phyloP scores from a whole-genome alignment of 2,797 vertebrate genomes.

The Xiphorhynchus erythropygius region DNA sequence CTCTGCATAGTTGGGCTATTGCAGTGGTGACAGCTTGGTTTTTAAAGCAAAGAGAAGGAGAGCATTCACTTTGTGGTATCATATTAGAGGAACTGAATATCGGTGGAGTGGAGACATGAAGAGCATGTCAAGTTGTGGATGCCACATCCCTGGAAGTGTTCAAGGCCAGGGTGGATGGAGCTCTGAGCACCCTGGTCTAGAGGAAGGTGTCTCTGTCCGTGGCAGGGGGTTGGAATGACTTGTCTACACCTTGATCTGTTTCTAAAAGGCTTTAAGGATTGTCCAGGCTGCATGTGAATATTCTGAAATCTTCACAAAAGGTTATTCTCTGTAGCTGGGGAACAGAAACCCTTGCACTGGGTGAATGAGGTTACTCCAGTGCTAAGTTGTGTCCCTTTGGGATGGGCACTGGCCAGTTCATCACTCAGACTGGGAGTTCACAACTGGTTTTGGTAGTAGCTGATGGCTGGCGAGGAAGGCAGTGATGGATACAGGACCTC shows the following conservation, averaged over 20 bases:
- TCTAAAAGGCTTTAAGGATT: background rate
- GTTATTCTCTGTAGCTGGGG: background rate
- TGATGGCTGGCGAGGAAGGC: background rate
- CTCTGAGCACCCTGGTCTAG: background rate
- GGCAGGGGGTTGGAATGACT: background rate
- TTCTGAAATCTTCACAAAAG: background rate
- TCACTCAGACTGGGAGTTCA: background rate
- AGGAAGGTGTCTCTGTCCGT: background rate
- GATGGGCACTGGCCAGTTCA: background rate
- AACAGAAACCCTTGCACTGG: background rate
- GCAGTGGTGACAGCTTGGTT: no score
- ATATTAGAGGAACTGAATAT: no score
- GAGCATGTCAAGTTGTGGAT: no score
- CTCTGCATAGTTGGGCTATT: no score
- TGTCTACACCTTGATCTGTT: background rate
- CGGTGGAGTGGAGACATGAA: no score
- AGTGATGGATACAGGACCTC: background rate
- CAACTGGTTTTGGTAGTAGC: background rate
- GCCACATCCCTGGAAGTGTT: no score
- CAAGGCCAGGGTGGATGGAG: background rate
- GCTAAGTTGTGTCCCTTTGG: accelerated
- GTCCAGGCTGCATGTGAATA: background rate
- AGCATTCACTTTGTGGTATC: no score
- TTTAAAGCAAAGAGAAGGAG: no score
- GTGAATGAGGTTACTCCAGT: background rate